Percentiles rank a stretch among this genome's conserved stretches.
Evolutionary conservation across 2,797 vertebrate species (phyloP).

Genomic region (Alca torda): DNA sequence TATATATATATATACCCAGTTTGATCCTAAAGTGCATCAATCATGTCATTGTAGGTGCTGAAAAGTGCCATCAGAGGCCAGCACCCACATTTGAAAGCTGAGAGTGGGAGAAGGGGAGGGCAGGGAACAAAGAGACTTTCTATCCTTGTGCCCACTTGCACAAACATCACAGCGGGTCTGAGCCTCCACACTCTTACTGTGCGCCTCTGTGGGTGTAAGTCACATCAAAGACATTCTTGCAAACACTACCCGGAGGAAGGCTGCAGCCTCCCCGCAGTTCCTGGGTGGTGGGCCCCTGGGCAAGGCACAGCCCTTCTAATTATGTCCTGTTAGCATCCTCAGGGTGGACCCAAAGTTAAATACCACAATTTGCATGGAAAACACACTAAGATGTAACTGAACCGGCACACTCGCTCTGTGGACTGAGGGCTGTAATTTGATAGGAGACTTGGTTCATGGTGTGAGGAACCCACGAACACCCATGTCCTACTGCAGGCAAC

Average conservation of each 20-base stretch:
- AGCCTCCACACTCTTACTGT: background rate
- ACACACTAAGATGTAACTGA: background rate
- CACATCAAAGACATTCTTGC: conserved; percentile 34
- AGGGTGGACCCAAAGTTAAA: background rate
- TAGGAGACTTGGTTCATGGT: fast-evolving
- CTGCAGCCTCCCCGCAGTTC: background rate
- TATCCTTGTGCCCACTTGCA: background rate
- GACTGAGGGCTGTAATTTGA: background rate
- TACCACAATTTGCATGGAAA: background rate
- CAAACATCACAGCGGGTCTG: background rate
- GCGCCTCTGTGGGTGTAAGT: background rate
- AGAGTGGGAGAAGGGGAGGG: background rate
- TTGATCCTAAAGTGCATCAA: background rate
- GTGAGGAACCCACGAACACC: background rate
- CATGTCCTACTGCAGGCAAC: background rate
- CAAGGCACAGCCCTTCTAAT: background rate
- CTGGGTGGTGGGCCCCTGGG: background rate
- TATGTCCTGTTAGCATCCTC: background rate
- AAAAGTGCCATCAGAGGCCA: conserved; percentile 4
- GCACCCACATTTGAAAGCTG: conserved; percentile 29
- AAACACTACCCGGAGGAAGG: background rate
- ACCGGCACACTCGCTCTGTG: background rate
- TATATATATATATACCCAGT: too few species aligned
- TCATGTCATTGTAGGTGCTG: background rate
- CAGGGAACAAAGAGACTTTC: conserved; percentile 5